Evolutionary conservation across 37 sponge, comb jelly and placozoan species (phyloP).

Genomic region (Geodia barretti): DNA sequence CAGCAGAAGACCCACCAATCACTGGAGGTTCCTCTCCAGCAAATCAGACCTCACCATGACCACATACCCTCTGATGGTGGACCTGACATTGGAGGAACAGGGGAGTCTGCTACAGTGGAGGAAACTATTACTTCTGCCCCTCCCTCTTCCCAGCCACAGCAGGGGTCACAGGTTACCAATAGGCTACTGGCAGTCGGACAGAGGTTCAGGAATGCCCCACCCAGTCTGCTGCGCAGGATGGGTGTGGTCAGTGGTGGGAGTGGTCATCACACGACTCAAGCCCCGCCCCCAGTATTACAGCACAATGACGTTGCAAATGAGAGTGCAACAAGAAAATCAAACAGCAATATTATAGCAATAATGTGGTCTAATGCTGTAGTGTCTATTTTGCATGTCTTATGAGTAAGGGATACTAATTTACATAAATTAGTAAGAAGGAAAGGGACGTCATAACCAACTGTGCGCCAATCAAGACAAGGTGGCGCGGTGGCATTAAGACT

Average conservation of each 20-base stretch:
- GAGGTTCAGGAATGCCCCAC: constrained; percentile 14
- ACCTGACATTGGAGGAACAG: not conserved
- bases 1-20: not conserved
- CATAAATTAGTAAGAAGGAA: not conserved
- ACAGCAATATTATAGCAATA: constrained; percentile 4
- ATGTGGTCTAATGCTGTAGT: not conserved
- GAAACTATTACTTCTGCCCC: too few relatives aligned
- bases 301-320: too few relatives aligned
- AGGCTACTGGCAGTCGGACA: constrained; percentile 1
- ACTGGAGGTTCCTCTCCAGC: not conserved
- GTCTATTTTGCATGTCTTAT: not conserved
- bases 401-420: not conserved
- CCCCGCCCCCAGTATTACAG: too few relatives aligned
- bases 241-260: not conserved
- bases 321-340: constrained; percentile 8
- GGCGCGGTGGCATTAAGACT: too few relatives aligned
- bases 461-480: not conserved
- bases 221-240: constrained; percentile 15
- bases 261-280: too few relatives aligned
- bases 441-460: too few relatives aligned
- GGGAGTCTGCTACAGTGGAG: not conserved
- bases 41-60: not conserved
- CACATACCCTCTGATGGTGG: not conserved
- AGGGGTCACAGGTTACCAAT: not conserved
- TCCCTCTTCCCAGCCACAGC: not conserved